Evolutionary conservation across 2,888 invertebrate species (phyloP).

Genomic region (Drosophila longiperda): DNA sequence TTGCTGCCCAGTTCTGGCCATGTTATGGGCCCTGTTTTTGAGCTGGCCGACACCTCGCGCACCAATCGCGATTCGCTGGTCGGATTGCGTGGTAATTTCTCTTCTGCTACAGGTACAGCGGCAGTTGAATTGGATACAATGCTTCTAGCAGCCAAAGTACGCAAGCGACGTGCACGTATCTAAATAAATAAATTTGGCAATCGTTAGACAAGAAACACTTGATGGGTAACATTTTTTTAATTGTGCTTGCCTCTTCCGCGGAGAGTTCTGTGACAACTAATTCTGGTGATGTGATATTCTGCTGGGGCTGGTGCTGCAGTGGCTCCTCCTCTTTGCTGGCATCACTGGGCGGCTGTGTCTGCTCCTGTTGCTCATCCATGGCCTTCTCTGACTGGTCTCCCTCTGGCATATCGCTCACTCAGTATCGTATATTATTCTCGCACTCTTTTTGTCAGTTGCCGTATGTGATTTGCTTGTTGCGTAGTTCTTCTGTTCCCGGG

Average conservation of each 20-base stretch:
- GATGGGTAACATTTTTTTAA: neutral
- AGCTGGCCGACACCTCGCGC: constrained; percentile 55
- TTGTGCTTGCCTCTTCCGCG: constrained; percentile 93
- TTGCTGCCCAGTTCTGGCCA: constrained; percentile 42
- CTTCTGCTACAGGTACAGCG: constrained; percentile 36
- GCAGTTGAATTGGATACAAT: constrained; percentile 21
- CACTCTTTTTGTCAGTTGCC: constrained; percentile 19
- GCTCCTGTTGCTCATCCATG: constrained; percentile 66
- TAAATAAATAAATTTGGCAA: constrained; percentile 82
- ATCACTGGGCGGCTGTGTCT: constrained; percentile 28
- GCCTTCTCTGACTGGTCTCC: constrained; percentile 67
- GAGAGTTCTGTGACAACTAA: constrained; percentile 89
- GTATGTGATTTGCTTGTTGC: constrained; percentile 57
- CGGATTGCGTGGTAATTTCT: constrained; percentile 61
- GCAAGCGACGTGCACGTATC: constrained; percentile 83
- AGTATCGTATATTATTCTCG: constrained; percentile 17
- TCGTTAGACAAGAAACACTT: constrained; percentile 7
- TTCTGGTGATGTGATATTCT: constrained; percentile 17
- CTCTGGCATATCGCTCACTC: constrained; percentile 64
- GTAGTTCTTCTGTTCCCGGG: constrained; percentile 64
- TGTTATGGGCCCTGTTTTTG: constrained; percentile 29
- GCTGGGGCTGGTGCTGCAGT: constrained; percentile 16
- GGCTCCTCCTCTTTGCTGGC: constrained; percentile 29
- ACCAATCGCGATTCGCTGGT: constrained; percentile 83
- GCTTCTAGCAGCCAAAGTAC: constrained; percentile 79